Conservation (phyloP, 2,888 invertebrate genomes). For the Caenorhabditis sp. region DNA sequence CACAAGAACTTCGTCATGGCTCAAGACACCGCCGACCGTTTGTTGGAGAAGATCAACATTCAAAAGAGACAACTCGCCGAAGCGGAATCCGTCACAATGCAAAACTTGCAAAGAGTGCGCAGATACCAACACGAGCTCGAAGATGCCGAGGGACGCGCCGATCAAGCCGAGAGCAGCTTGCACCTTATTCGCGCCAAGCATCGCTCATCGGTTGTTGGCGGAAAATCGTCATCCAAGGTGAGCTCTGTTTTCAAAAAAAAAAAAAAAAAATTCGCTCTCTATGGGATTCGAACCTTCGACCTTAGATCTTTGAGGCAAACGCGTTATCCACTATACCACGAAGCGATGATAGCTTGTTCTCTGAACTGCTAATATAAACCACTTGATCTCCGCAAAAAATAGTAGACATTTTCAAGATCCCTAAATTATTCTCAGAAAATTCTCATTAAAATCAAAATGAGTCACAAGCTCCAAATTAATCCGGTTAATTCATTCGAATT, state of each 20-base stretch:
- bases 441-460: too few species aligned
- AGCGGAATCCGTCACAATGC: constrained; percentile 76
- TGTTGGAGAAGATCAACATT: constrained; percentile 83
- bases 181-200: constrained; percentile 95
- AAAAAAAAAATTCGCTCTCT: background rate
- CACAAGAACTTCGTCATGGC: constrained; percentile 91
- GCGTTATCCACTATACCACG: too few species aligned
- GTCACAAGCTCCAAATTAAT: too few species aligned
- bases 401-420: too few species aligned
- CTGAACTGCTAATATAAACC: too few species aligned
- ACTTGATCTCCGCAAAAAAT: too few species aligned
- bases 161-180: constrained; percentile 88
- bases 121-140: constrained; percentile 97
- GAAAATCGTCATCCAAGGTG: constrained; percentile 57
- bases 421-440: too few species aligned
- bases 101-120: constrained; percentile 91
- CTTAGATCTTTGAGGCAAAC: too few species aligned
- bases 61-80: constrained; percentile 95
- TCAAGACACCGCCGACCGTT: constrained; percentile 78
- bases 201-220: constrained; percentile 75
- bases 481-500: too few species aligned
- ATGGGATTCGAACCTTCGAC: background rate
- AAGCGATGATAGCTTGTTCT: too few species aligned
- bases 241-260: constrained; percentile 1
- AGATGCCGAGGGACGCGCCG: constrained; percentile 85